These are phyloP conservation scores for Lineus longissimus DNA, from an alignment of 1,140 invertebrate species.

Conservation along the genomic window DNA sequence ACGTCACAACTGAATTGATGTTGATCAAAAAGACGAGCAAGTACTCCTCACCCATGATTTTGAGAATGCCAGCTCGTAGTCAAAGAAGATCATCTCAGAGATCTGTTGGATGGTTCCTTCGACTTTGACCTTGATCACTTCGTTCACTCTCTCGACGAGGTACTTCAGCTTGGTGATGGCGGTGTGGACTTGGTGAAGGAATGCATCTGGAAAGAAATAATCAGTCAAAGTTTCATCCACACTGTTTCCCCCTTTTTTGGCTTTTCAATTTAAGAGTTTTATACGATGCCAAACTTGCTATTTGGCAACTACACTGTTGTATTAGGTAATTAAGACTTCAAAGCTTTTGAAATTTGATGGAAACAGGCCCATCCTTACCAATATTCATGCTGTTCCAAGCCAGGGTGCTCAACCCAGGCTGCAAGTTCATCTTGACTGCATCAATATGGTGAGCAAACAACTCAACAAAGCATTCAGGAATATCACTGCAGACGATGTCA, in stretches of 20 bases:
- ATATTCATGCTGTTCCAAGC: constrained; percentile 56
- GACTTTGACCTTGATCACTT: constrained; percentile 43
- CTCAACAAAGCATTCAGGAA: constrained; percentile 36
- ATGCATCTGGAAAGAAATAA: constrained; percentile 41
- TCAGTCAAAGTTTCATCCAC: neutral
- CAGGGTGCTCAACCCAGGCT: constrained; percentile 47
- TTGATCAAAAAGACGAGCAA: no score
- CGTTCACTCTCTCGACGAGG: constrained; percentile 34
- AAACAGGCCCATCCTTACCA: constrained; percentile 26
- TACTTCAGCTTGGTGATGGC: constrained; percentile 40
- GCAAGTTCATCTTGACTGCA: constrained; percentile 43
- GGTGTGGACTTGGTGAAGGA: constrained; percentile 49
- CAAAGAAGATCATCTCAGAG: constrained; percentile 46
- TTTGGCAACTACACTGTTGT: no score
- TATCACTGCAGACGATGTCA: constrained; percentile 34
- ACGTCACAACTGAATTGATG: no score
- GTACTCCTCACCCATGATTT: constrained; percentile 49
- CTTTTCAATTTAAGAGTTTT: no score
- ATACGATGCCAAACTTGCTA: no score
- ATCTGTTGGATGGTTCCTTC: constrained; percentile 38
- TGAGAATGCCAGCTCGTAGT: constrained; percentile 46
- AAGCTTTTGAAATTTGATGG: no score
- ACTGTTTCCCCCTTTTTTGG: neutral
- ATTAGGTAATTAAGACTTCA: no score
- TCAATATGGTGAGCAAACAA: constrained; percentile 44